These are phyloP conservation scores for Macrobrachium nipponense DNA, from an alignment of 1,140 invertebrate genomes.

Conservation along the genomic window DNA sequence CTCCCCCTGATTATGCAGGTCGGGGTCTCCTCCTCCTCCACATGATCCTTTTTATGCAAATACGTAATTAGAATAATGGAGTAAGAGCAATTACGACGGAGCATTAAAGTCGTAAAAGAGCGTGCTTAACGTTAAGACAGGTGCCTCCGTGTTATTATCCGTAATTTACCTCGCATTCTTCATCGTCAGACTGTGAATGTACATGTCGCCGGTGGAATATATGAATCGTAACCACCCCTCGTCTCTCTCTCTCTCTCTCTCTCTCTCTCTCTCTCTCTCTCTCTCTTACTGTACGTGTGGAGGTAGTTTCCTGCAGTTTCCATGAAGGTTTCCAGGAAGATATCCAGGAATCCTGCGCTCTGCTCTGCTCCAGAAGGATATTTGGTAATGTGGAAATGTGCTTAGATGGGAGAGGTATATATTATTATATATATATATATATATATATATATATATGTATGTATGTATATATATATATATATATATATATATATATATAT, in stretches of 20 bases:
- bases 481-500: slow-evolving; percentile 17
- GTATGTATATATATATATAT: not conserved
- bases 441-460: not conserved
- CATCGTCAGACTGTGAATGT: slow-evolving; percentile 17
- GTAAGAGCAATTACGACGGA: slow-evolving; percentile 1
- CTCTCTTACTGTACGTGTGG: not conserved
- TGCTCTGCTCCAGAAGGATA: not conserved
- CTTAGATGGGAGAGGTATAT: not conserved
- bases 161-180: slow-evolving; percentile 16
- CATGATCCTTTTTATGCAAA: slow-evolving; percentile 18
- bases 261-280: not conserved
- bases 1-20: slow-evolving; percentile 10
- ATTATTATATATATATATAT: not conserved
- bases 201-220: slow-evolving; percentile 19
- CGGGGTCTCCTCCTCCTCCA: not conserved
- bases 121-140: slow-evolving; percentile 18
- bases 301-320: too few relatives aligned
- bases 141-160: slow-evolving; percentile 20
- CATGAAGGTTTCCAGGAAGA: too few relatives aligned
- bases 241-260: not conserved
- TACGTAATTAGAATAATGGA: slow-evolving; percentile 26
- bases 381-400: too few relatives aligned
- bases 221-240: not conserved
- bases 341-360: not conserved
- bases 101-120: slow-evolving; percentile 16